Conservation (phyloP, 2,113 vertebrate genomes). For the Spea bombifrons region DNA sequence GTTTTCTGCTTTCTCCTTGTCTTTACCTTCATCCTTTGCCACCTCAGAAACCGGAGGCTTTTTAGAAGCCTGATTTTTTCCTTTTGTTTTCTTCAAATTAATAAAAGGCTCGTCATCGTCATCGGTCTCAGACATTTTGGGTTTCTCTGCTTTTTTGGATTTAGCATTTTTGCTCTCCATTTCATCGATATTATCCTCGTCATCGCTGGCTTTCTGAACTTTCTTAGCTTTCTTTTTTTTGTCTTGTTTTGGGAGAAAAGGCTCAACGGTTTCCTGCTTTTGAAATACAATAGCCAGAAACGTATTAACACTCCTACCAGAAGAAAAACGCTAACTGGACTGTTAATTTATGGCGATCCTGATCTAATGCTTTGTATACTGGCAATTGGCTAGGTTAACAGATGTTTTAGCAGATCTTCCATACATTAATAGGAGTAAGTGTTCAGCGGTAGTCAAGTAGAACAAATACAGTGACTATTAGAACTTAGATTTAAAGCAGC, state of each 20-base stretch:
- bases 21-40: conserved; percentile 61
- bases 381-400: no score
- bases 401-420: no score
- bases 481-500: no score
- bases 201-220: conserved; percentile 74
- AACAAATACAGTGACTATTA: no score
- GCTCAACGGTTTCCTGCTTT: conserved; percentile 73
- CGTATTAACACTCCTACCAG: not conserved
- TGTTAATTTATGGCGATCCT: no score
- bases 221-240: conserved; percentile 89
- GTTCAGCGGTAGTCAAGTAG: no score
- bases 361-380: no score
- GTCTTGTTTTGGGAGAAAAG: conserved; percentile 74
- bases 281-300: conserved; percentile 54
- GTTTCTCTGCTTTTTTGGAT: conserved; percentile 63
- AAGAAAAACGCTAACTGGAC: no score
- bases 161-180: conserved; percentile 67
- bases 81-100: conserved; percentile 68
- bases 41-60: conserved; percentile 62
- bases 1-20: conserved; percentile 50
- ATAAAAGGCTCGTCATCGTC: conserved; percentile 66
- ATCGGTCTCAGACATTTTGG: conserved; percentile 71
- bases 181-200: conserved; percentile 73
- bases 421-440: no score
- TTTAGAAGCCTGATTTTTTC: conserved; percentile 71